Evolutionary conservation across 2,797 vertebrate genomes (phyloP).

Genomic region (Cryptoprocta ferox): DNA sequence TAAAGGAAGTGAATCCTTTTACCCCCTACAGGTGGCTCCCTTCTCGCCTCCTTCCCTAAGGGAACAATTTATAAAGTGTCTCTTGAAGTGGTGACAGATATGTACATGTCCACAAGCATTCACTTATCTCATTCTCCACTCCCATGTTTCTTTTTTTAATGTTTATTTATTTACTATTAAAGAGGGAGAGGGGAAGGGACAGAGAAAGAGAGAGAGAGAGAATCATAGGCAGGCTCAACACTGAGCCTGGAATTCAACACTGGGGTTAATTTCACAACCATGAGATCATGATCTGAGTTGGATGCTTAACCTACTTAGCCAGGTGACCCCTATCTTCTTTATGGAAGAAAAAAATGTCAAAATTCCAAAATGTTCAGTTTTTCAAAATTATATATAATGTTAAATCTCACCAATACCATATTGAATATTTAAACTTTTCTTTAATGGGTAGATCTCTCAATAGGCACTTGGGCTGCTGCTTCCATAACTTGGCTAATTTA

Average conservation of each 20-base stretch:
- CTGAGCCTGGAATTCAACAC: too few species aligned
- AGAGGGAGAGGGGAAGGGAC: too few species aligned
- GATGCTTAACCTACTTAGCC: too few species aligned
- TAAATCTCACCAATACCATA: neutral
- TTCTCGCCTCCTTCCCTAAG: too few species aligned
- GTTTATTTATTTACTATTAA: too few species aligned
- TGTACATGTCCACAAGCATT: neutral
- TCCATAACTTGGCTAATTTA: neutral
- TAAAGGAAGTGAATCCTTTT: neutral
- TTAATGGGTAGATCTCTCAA: neutral
- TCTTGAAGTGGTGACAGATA: neutral
- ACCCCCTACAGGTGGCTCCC: too few species aligned
- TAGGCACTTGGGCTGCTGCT: neutral
- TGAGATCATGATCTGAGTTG: too few species aligned
- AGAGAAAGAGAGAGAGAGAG: too few species aligned
- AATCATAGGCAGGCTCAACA: too few species aligned
- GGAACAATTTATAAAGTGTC: neutral
- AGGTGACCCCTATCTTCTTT: neutral
- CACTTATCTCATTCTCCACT: neutral
- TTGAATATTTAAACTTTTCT: neutral
- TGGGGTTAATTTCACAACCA: too few species aligned
- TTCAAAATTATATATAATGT: neutral
- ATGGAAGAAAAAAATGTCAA: neutral
- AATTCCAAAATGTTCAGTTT: neutral
- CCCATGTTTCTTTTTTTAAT: too few species aligned